Base-by-base conservation (phyloP, 2,888 invertebrate genomes). In the Suillia variegata region DNA sequence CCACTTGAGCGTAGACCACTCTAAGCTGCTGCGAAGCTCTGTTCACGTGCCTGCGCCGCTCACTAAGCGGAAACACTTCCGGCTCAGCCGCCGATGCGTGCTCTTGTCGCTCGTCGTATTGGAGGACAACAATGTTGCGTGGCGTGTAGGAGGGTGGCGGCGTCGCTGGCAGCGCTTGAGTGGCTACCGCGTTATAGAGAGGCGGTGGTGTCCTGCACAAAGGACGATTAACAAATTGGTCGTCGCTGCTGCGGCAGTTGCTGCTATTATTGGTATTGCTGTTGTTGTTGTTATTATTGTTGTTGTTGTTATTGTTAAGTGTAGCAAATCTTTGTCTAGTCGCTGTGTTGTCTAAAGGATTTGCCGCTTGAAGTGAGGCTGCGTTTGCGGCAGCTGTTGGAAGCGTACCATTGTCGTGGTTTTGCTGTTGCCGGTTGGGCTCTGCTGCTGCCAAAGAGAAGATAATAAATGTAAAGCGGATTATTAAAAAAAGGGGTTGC, bases 111-210 rank as follows among this genome's bases (percentile, higher is more conserved):
- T 45, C 45, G 45, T 20, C 20, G 45, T 45, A 17, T 17, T 3
- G 6, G 18, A 20, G 18, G 45, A 18, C 18, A 55, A 17, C 15
- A 15, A 45, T 20, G 51, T 22, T 50, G 22, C 15, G 61, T 24
- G 73, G 73, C 10, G 80, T 70, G 57, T 80, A 80, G 26, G 78
- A 69, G 47, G 80, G 80, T 17, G 81, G 81, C 31, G 81, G 82
- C 22, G 81, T 79, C 24, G 73, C 61, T 8, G 80, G 76, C 64
- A 73, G 58, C 2, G 70, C 72, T n/a, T n/a, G n/a, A n/a, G n/a
- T n/a, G n/a, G n/a, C n/a, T n/a, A n/a, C n/a, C 18, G 61, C 64
- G 24, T 73, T 68, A 55, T 79, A 76, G 59, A 71, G 62, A 1
- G 77, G 76, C 34, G 75, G 76, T 58, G 74, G 72, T 17, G 74